Conservation (phyloP, 2,888 invertebrate genomes). For the Machimus atricapillus region DNA sequence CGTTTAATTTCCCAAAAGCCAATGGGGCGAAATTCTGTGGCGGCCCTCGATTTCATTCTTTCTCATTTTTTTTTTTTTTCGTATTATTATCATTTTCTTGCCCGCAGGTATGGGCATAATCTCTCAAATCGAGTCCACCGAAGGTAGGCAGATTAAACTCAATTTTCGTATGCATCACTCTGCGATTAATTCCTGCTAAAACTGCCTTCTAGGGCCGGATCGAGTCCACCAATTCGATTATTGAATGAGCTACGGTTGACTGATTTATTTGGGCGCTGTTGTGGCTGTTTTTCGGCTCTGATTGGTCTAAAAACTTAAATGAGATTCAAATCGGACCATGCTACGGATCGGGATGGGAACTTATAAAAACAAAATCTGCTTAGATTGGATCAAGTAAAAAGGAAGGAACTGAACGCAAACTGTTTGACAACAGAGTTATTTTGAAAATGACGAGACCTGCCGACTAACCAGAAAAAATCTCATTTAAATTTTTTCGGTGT, state of each 20-base stretch:
- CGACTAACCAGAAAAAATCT: conserved; percentile 1
- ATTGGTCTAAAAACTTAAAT: conserved; percentile 7
- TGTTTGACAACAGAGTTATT: conserved; percentile 21
- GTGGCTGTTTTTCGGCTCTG: neutral
- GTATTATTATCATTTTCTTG: neutral
- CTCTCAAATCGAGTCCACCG: neutral
- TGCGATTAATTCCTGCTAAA: neutral
- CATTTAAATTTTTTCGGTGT: conserved; percentile 37
- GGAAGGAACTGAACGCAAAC: neutral
- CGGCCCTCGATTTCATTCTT: neutral
- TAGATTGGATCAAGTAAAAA: neutral
- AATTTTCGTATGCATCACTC: conserved; percentile 8
- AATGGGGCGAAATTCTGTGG: neutral
- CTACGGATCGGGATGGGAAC: neutral
- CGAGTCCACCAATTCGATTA: neutral
- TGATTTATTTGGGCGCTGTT: conserved; percentile 14
- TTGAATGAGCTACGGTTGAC: conserved; percentile 1
- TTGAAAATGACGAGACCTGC: conserved; percentile 13
- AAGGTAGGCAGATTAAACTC: neutral
- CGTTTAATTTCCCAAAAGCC: neutral
- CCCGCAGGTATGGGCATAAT: neutral
- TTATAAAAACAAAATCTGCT: neutral
- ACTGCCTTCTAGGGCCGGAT: neutral
- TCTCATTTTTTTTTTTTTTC: neutral
- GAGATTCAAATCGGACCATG: conserved; percentile 26